phyloP scores from a whole-genome alignment of 2,888 invertebrate genomes.

The Megalurothrips usitatus region DNA sequence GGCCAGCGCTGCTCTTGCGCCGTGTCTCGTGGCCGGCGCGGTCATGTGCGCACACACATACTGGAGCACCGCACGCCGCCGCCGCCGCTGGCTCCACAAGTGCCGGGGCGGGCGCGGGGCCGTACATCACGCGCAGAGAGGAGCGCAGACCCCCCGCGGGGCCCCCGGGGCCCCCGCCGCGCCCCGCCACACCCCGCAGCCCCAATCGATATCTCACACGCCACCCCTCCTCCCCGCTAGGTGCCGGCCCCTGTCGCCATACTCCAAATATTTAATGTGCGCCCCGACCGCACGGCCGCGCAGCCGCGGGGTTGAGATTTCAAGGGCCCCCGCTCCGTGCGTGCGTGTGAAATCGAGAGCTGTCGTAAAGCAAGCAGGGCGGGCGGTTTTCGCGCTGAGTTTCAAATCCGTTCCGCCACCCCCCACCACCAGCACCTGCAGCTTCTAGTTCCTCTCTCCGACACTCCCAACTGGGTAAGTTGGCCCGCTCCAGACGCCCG shows the following conservation, averaged over 20 bases:
- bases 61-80: no score
- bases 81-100: slow-evolving; percentile 2
- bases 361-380: no score
- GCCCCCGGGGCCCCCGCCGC: background rate
- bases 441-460: no score
- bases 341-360: no score
- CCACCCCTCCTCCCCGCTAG: background rate
- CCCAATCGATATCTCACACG: slow-evolving; percentile 19
- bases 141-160: background rate
- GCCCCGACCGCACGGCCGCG: background rate
- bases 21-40: no score
- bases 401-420: no score
- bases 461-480: no score
- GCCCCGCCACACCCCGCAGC: slow-evolving; percentile 8
- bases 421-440: no score
- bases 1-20: no score
- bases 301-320: background rate
- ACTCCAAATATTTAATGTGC: slow-evolving; percentile 16
- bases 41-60: no score
- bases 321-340: background rate
- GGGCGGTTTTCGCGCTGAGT: no score
- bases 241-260: background rate
- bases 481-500: no score
- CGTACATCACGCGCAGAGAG: slow-evolving; percentile 11
- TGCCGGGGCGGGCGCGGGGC: background rate